Percentiles rank a stretch among this genome's conserved stretches.
Conservation (phyloP, 92 coral and sea anemone genomes). For the Zoanthus solanderi region DNA sequence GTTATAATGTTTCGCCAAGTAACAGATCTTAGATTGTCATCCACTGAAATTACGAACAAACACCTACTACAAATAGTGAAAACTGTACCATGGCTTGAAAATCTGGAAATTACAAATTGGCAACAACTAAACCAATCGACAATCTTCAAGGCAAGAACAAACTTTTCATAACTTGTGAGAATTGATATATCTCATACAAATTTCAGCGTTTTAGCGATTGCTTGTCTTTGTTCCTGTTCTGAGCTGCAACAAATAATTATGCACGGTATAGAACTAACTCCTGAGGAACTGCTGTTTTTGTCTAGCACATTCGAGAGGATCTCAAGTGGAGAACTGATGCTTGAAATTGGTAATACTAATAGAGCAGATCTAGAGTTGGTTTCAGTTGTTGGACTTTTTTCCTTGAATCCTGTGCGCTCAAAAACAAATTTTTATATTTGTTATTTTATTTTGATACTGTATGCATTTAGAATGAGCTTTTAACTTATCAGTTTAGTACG, state of each 20-base stretch:
- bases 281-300: slow-evolving; percentile 2
- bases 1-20: slow-evolving; percentile 4
- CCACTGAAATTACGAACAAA: slow-evolving; percentile 12
- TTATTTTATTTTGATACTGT: slow-evolving; percentile 25
- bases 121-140: neutral
- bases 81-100: slow-evolving; percentile 2
- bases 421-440: neutral
- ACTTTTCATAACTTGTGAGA: slow-evolving; percentile 1
- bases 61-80: slow-evolving; percentile 22
- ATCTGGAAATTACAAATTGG: slow-evolving; percentile 6
- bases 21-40: slow-evolving; percentile 19
- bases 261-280: slow-evolving; percentile 23
- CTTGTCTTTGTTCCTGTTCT: slow-evolving; percentile 46
- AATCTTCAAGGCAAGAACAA: slow-evolving; percentile 26
- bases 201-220: slow-evolving; percentile 23
- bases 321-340: slow-evolving; percentile 8
- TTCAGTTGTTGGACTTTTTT: neutral
- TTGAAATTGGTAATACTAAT: neutral
- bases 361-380: slow-evolving; percentile 1
- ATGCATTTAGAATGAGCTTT: slow-evolving; percentile 14
- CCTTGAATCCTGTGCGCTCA: too few species aligned
- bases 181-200: slow-evolving; percentile 18
- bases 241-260: slow-evolving; percentile 28
- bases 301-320: slow-evolving; percentile 19
- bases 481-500: neutral